Conservation (phyloP, 1,140 invertebrate species). For the Oryctes rhinoceros region DNA sequence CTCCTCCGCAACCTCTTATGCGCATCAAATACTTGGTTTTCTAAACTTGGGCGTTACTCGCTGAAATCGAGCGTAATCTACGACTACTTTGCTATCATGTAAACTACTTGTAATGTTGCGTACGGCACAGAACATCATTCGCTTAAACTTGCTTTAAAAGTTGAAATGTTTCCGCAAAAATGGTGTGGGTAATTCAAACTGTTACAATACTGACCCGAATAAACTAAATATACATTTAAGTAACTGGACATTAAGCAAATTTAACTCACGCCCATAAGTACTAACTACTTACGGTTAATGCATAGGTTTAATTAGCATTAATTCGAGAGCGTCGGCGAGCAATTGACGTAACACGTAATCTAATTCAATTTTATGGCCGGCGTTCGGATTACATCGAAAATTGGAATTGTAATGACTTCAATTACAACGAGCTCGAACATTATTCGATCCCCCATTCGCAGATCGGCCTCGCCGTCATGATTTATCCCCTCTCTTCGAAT, state of each 20-base stretch:
- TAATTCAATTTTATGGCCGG: conserved; percentile 29
- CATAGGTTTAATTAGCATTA: not conserved
- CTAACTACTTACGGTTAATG: not conserved
- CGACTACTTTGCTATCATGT: too few species aligned
- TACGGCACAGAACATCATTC: too few species aligned
- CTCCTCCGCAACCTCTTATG: too few species aligned
- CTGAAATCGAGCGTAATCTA: too few species aligned
- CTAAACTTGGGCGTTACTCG: too few species aligned
- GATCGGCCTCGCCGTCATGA: not conserved
- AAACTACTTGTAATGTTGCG: too few species aligned
- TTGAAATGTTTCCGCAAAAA: too few species aligned
- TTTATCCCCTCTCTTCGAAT: not conserved
- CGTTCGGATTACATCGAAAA: conserved; percentile 25
- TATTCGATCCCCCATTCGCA: not conserved
- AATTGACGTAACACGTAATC: conserved; percentile 25
- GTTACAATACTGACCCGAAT: not conserved
- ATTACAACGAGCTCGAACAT: conserved; percentile 14
- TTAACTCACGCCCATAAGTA: not conserved
- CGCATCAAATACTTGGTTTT: too few species aligned
- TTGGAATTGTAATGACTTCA: conserved; percentile 30
- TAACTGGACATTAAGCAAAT: not conserved
- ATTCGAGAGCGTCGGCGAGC: conserved; percentile 2
- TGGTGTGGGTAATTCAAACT: too few species aligned
- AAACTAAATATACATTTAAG: not conserved
- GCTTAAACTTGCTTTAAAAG: too few species aligned